Evolutionary conservation across 2,797 vertebrate species (phyloP).

Genomic region (Peromyscus melanophrys): DNA sequence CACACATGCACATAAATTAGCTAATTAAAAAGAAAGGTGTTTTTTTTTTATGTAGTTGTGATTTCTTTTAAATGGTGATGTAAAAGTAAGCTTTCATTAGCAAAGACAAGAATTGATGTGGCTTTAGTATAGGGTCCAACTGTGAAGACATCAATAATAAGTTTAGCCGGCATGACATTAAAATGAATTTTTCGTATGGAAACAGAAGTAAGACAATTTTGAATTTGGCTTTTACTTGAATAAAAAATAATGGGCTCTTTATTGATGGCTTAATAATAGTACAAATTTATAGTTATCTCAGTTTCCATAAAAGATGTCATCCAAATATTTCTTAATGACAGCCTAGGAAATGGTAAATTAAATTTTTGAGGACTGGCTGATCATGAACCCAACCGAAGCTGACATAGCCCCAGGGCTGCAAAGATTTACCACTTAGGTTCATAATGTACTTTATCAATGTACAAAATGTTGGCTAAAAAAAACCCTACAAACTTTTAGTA

Average conservation of each 20-base stretch:
- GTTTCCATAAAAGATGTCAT: not conserved
- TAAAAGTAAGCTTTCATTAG: not conserved
- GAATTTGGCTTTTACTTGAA: conserved; percentile 30
- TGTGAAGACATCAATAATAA: not conserved
- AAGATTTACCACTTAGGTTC: not conserved
- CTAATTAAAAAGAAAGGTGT: not conserved
- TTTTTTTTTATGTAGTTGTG: not conserved
- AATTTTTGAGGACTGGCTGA: not conserved
- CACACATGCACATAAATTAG: no score
- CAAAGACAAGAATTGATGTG: not conserved
- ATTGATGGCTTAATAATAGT: not conserved
- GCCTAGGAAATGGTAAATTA: conserved; percentile 7
- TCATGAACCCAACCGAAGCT: not conserved
- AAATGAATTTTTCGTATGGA: conserved; percentile 23
- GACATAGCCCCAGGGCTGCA: not conserved
- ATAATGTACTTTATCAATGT: not conserved
- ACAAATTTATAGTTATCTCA: not conserved
- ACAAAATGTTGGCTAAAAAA: not conserved
- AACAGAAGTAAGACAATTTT: not conserved
- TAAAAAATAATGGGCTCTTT: not conserved
- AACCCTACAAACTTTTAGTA: not conserved
- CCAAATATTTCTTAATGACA: conserved; percentile 31
- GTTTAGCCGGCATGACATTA: not conserved
- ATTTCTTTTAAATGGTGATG: not conserved
- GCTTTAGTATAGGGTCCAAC: not conserved